phyloP scores from a whole-genome alignment of 2,113 vertebrate genomes.

The Donacobius atricapilla region DNA sequence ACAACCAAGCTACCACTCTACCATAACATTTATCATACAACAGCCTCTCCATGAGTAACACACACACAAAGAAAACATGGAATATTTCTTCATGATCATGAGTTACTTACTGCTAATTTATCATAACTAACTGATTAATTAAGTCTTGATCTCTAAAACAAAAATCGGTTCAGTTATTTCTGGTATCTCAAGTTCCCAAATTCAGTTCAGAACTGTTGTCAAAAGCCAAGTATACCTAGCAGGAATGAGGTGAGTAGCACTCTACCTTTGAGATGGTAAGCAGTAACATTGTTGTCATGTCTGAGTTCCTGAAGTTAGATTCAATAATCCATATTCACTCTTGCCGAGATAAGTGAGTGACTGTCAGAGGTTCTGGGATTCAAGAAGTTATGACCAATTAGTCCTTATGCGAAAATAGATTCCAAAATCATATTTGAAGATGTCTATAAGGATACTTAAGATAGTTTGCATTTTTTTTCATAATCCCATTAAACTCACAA shows the following conservation, averaged over 20 bases:
- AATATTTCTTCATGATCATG: conserved; percentile 23
- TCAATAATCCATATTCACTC: neutral
- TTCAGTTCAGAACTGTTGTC: neutral
- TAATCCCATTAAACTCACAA: neutral
- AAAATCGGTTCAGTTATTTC: neutral
- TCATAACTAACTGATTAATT: conserved; percentile 18
- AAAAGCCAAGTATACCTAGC: neutral
- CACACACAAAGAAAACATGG: neutral
- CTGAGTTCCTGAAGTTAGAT: neutral
- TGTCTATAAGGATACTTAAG: neutral
- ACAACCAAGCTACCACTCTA: conserved; percentile 62
- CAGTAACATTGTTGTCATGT: neutral
- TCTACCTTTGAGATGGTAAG: neutral
- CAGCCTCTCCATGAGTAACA: conserved; percentile 28
- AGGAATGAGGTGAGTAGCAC: neutral
- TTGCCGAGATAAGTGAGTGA: neutral
- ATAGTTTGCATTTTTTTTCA: neutral
- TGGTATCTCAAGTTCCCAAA: neutral
- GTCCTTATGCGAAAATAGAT: neutral
- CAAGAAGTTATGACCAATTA: neutral
- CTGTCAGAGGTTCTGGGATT: neutral
- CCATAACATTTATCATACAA: conserved; percentile 69
- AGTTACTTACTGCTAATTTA: conserved; percentile 23
- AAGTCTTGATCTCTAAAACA: neutral
- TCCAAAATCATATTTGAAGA: neutral